Percentiles rank a stretch among this genome's conserved stretches.
Evolutionary conservation across 2,888 invertebrate species (phyloP).

Genomic region (Temnothorax ravouxi): DNA sequence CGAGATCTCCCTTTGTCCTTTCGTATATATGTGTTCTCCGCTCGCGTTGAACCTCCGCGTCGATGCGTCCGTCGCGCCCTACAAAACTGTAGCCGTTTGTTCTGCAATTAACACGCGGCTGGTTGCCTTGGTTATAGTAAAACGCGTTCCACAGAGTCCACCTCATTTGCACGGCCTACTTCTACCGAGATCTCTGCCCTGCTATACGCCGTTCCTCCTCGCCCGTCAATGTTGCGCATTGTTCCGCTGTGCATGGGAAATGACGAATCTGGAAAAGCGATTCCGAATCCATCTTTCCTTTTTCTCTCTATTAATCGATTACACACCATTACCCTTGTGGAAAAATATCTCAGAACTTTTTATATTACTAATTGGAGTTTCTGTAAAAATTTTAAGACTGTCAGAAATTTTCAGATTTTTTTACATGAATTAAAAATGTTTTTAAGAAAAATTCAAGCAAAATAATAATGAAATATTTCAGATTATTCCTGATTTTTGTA

Average conservation of each 20-base stretch:
- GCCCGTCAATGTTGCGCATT: slow-evolving; percentile 12
- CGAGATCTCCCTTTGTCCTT: background rate
- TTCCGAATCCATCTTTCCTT: background rate
- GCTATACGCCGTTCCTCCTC: slow-evolving; percentile 6
- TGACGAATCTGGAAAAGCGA: slow-evolving; percentile 7
- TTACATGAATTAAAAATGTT: too few species aligned
- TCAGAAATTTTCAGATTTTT: too few species aligned
- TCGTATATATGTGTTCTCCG: too few species aligned
- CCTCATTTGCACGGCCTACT: slow-evolving; percentile 83
- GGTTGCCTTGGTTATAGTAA: slow-evolving; percentile 69
- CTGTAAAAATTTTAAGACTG: too few species aligned
- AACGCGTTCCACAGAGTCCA: slow-evolving; percentile 69
- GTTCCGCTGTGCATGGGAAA: slow-evolving; percentile 28
- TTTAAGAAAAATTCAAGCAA: too few species aligned
- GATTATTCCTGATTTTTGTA: too few species aligned
- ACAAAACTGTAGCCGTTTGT: slow-evolving; percentile 81
- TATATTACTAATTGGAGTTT: too few species aligned
- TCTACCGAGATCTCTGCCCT: slow-evolving; percentile 64
- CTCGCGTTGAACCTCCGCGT: background rate
- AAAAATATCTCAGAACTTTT: too few species aligned
- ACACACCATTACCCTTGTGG: too few species aligned
- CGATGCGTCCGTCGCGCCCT: slow-evolving; percentile 56
- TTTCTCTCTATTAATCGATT: background rate
- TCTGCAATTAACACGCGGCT: slow-evolving; percentile 81
- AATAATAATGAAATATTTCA: too few species aligned